Evolutionary conservation across 2,113 vertebrate genomes (phyloP).

Genomic region (Noctilio leporinus): DNA sequence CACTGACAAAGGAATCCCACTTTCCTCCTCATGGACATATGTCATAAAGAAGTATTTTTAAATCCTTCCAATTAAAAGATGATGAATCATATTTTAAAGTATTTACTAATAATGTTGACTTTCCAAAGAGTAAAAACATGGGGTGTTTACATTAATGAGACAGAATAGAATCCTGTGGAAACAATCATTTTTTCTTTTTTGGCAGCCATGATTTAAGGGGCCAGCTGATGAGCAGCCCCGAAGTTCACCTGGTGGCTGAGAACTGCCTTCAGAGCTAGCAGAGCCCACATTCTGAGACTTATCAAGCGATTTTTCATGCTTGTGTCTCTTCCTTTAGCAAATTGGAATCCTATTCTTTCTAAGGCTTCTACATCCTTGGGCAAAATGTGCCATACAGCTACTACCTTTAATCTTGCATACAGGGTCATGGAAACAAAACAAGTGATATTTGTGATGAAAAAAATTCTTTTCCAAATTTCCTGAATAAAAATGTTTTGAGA

Average conservation of each 20-base stretch:
- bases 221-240: background rate
- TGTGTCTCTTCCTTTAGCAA: background rate
- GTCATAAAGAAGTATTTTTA: background rate
- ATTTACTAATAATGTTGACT: background rate
- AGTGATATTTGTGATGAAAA: background rate
- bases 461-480: background rate
- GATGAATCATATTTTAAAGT: background rate
- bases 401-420: background rate
- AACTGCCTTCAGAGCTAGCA: background rate
- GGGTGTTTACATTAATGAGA: background rate
- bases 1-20: background rate
- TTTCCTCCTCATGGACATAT: background rate
- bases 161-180: background rate
- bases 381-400: background rate
- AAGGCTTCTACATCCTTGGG: background rate
- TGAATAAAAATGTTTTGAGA: conserved; percentile 7
- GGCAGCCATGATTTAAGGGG: too few relatives aligned
- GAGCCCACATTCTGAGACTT: background rate
- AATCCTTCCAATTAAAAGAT: background rate
- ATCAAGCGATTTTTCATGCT: background rate
- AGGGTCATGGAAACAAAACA: background rate
- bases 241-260: background rate
- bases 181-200: too few relatives aligned
- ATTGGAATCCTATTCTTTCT: background rate
- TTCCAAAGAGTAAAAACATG: background rate